Conservation (phyloP, 1,140 invertebrate species). For the Heliconius himera region DNA sequence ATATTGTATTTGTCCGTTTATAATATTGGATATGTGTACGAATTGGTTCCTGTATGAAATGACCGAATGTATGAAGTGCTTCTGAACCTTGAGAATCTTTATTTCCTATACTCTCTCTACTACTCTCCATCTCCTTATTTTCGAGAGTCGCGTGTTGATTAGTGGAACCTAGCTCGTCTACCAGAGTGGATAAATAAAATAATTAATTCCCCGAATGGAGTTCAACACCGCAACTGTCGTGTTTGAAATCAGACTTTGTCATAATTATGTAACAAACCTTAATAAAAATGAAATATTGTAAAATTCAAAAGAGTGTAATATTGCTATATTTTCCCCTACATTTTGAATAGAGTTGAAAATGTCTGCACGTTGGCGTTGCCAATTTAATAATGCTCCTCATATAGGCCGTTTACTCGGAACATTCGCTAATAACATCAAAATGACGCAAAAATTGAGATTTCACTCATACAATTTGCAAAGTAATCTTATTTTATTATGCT, state of each 20-base stretch:
- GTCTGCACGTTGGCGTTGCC: slow-evolving; percentile 37
- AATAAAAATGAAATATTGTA: not conserved
- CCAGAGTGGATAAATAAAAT: too few relatives aligned
- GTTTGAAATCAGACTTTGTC: too few relatives aligned
- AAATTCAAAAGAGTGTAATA: slow-evolving; percentile 14
- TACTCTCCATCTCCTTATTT: too few relatives aligned
- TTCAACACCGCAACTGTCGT: not conserved
- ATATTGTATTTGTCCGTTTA: too few relatives aligned
- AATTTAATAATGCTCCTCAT: slow-evolving; percentile 54
- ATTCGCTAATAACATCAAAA: slow-evolving; percentile 26
- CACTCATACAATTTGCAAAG: slow-evolving; percentile 18
- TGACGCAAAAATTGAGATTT: slow-evolving; percentile 17
- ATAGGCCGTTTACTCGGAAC: slow-evolving; percentile 39
- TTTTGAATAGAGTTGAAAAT: slow-evolving; percentile 39
- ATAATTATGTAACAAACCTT: not conserved
- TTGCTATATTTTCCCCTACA: slow-evolving; percentile 19
- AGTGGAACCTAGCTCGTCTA: not conserved
- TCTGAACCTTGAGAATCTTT: too few relatives aligned
- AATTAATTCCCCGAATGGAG: too few relatives aligned
- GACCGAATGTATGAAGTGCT: too few relatives aligned
- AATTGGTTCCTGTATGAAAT: too few relatives aligned
- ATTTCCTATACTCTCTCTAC: too few relatives aligned
- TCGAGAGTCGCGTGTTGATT: too few relatives aligned
- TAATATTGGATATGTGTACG: too few relatives aligned
- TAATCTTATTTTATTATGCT: slow-evolving; percentile 4